Base-by-base conservation (phyloP, 2,113 vertebrate species). In the Poicephalus meyeri region DNA sequence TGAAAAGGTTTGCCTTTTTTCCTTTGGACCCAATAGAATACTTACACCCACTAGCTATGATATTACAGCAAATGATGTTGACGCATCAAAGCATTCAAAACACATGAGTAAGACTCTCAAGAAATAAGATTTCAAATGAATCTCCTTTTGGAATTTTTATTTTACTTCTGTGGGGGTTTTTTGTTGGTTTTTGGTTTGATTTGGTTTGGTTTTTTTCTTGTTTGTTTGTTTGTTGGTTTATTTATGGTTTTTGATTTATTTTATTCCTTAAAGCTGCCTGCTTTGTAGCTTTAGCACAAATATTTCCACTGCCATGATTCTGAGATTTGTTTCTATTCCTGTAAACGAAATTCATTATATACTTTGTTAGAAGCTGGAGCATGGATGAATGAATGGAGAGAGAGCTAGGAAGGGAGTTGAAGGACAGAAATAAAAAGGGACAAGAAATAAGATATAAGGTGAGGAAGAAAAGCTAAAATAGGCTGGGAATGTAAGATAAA, bases 41-140 rank as follows among this genome's bases (percentile, higher is more conserved):
- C 49, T 88, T 79, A 71, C 25, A 70, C 35, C 33, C 64, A 84
- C 28, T 73, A 86, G 47, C 66, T 52, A 74, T 2, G 1, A 9
- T 66, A 76, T 26, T 61, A 70, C n/a, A 80, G 55, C 15, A 85
- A 85, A 86, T 56, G 61, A 76, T 21, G 10, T 24, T 80, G 44
- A 83, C 42, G 47, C 50, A 86, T 83, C 83, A 92, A 93, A 93
- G 46, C 20, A 31, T 80, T 86, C 20, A 88, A 90, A 86, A 86
- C 21, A 42, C 3, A 2, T 13, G 26, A 47, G 15, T 46, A 65
- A 90, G 37, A 76, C 42, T 31, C 44, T 80, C 53, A 86, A 96
- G 53, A 91, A 86, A 88, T 21, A 73, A 73, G 28, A 83, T 83
- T 94, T 93, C 58, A 88, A 80, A 88, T 81, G 0, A 55, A 64